Base-by-base conservation (phyloP, 2,113 vertebrate genomes). In the Leucoraja erinaceus region DNA sequence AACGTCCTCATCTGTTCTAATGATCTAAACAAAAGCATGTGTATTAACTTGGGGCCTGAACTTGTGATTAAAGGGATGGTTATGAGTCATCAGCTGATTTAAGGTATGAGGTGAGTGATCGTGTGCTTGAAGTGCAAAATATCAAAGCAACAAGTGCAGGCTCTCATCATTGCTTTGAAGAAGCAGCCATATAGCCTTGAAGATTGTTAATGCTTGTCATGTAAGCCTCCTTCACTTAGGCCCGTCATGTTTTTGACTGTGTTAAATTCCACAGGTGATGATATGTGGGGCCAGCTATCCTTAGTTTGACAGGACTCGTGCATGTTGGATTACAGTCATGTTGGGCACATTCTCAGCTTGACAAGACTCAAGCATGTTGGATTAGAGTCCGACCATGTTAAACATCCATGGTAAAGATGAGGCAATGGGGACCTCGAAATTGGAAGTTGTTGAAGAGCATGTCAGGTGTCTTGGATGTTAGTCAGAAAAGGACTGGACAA, bases 1-100 rank as follows among this genome's bases (percentile, higher is more conserved):
- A 18, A 63, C 16, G 28, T 31, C n/a, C 83, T 88, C 83, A 88
- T 88, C 83, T 88, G 83, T 31, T 66, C 12, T 20, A 31, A n/a
- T n/a, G 83, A 88, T 66, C 83, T 66, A 88, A 88, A 88, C 83
- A 88, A 88, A 88, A 88, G 63, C 59, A 63, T 31, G n/a, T 22
- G 70, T 22, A 33, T 83, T n/a, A 88, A 61, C 83, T 63, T 31
- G 83, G 83, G 83, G 59, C 59, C 83, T 66, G 83, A 66, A 59
- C 83, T 63, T 88, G 83, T 86, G 83, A 84, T n/a, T 84, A n/a
- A 12, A n/a, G 22, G 20, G 56, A 59, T 83, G 79, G 7, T n/a
- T 86, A 14, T 59, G 81, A 61, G 81, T 59, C n/a, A 86, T 61
- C 81, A 61, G 25, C 54, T 86, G 81, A 86, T 56, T 61, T 5